A percentile compares a stretch with the other conserved stretches of the same genome.
Evolutionary conservation across 2,888 invertebrate species (phyloP).

Genomic region (Platycnemis pennipes): DNA sequence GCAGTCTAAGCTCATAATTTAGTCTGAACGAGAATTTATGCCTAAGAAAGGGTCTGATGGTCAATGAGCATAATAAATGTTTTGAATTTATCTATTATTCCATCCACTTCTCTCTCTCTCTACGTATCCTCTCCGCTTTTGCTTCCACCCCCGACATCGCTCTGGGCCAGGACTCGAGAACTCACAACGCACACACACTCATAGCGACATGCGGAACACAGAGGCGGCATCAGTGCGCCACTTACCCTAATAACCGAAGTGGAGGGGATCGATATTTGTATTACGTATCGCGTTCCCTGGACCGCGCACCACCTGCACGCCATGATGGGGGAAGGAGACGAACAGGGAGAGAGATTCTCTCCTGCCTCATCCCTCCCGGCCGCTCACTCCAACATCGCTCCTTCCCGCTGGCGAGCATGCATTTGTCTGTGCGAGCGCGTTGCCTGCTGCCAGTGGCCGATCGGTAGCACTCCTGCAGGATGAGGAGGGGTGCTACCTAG

Average conservation of each 20-base stretch:
- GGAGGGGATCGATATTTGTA: conserved; percentile 63
- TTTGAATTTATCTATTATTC: neutral
- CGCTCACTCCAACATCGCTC: neutral
- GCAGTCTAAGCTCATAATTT: no score
- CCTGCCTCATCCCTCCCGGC: neutral
- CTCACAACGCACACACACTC: neutral
- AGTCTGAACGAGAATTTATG: no score
- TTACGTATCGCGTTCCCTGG: conserved; percentile 64
- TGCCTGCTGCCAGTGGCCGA: neutral
- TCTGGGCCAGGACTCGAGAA: neutral
- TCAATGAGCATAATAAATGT: no score
- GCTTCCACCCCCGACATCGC: neutral
- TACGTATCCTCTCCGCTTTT: neutral
- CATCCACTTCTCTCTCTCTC: neutral
- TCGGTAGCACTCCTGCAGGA: neutral
- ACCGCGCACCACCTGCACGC: conserved; percentile 65
- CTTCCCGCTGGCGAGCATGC: neutral
- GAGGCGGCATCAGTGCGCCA: conserved; percentile 62
- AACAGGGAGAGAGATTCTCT: neutral
- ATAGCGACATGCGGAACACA: conserved; percentile 28
- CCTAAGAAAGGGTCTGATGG: no score
- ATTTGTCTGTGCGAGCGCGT: neutral
- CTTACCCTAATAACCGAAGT: conserved; percentile 66
- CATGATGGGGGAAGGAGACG: conserved; percentile 4
- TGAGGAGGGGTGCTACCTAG: neutral